phyloP scores from a whole-genome alignment of 2,888 invertebrate species.

The Papilio gigon region DNA sequence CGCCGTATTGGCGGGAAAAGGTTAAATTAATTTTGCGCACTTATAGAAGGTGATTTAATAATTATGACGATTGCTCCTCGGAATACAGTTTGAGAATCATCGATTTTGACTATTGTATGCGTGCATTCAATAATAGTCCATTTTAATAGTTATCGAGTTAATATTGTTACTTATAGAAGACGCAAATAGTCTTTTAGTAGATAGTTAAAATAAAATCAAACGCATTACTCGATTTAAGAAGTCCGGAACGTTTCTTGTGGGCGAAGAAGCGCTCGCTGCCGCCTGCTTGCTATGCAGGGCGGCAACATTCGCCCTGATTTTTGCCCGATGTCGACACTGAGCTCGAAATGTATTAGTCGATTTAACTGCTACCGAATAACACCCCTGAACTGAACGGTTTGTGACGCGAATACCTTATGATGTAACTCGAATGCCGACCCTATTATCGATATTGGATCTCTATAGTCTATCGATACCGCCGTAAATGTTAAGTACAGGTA shows the following conservation, averaged over 20 bases:
- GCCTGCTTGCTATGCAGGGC: slow-evolving; percentile 77
- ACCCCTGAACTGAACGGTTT: slow-evolving; percentile 61
- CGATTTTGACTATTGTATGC: background rate
- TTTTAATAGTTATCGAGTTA: background rate
- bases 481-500: slow-evolving; percentile 34
- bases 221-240: slow-evolving; percentile 20
- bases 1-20: no score
- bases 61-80: no score
- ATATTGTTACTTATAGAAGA: background rate
- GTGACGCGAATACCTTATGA: slow-evolving; percentile 71
- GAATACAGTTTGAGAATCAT: background rate
- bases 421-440: slow-evolving; percentile 35
- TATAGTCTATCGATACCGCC: slow-evolving; percentile 34
- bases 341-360: slow-evolving; percentile 78
- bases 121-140: background rate
- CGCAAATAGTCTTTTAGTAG: no score
- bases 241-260: slow-evolving; percentile 42
- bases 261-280: slow-evolving; percentile 51
- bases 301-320: slow-evolving; percentile 73
- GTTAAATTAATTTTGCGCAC: no score
- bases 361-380: slow-evolving; percentile 74
- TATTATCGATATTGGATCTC: slow-evolving; percentile 43
- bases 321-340: slow-evolving; percentile 74
- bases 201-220: background rate
- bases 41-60: no score